These are phyloP conservation scores for Adelosebastes latens DNA, from an alignment of 2,797 vertebrate genomes.

Conservation along the genomic window DNA sequence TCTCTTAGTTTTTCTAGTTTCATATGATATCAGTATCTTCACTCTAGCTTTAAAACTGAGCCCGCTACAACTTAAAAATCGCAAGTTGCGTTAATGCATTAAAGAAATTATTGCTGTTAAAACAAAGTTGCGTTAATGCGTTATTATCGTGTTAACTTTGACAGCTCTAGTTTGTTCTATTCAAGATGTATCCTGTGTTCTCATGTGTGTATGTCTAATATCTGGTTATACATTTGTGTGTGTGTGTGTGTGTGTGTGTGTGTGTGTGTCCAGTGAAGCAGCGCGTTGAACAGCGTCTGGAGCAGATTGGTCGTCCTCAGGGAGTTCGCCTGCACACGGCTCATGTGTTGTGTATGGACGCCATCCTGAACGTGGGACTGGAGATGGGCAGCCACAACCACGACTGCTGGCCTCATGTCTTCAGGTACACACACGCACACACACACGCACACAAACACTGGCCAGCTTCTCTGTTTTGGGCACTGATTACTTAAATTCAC, in stretches of 20 bases:
- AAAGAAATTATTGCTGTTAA: too few species aligned
- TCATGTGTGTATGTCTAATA: background rate
- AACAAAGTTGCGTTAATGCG: too few species aligned
- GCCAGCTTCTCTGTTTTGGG: too few species aligned
- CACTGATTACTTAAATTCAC: too few species aligned
- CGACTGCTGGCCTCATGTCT: slow-evolving; percentile 97
- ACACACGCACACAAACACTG: background rate
- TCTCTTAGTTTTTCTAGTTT: too few species aligned
- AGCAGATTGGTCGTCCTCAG: slow-evolving; percentile 91
- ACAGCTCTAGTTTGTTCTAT: background rate
- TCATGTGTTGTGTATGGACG: slow-evolving; percentile 97
- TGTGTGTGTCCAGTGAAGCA: slow-evolving; percentile 88
- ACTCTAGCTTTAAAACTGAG: too few species aligned
- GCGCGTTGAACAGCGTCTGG: slow-evolving; percentile 92
- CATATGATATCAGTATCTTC: too few species aligned
- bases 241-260: slow-evolving; percentile 1
- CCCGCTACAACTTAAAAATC: too few species aligned
- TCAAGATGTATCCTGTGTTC: background rate
- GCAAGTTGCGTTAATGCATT: too few species aligned
- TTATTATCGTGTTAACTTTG: too few species aligned
- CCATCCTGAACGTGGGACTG: slow-evolving; percentile 94
- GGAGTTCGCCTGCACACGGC: slow-evolving; percentile 94
- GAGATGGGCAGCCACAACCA: slow-evolving; percentile 99
- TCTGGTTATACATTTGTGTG: background rate
- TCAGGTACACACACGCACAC: slow-evolving; percentile 84